A percentile compares a stretch with the other conserved stretches of the same genome.
Conservation (phyloP, 2,888 invertebrate species). For the Eristalis arbustorum region DNA sequence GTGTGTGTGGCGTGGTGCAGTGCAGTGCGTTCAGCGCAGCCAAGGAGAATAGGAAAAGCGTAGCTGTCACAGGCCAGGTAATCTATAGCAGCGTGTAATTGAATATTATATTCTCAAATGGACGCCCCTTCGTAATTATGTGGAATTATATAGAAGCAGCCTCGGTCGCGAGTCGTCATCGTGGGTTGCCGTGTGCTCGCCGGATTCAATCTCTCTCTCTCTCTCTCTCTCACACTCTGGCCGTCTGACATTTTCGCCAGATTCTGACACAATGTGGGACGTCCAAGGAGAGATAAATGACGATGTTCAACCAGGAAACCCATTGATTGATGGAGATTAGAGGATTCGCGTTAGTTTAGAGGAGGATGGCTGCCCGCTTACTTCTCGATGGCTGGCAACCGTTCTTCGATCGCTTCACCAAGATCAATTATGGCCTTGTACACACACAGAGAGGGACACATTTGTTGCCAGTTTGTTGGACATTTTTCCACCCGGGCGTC, state of each 20-base stretch:
- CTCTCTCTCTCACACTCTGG: conserved; percentile 11
- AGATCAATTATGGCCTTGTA: conserved; percentile 65
- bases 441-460: conserved; percentile 55
- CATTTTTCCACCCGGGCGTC: conserved; percentile 15
- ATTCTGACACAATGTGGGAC: conserved; percentile 63
- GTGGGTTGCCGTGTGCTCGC: conserved; percentile 26
- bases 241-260: conserved; percentile 49
- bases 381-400: conserved; percentile 9
- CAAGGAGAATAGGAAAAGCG: conserved; percentile 18
- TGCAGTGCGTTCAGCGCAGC: background rate
- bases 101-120: conserved; percentile 66
- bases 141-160: conserved; percentile 57
- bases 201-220: background rate
- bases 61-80: conserved; percentile 51
- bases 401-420: conserved; percentile 40
- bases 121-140: conserved; percentile 67
- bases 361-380: conserved; percentile 21
- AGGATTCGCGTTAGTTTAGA: conserved; percentile 55
- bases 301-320: conserved; percentile 70
- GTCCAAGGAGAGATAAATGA: conserved; percentile 63
- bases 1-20: background rate
- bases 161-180: conserved; percentile 36
- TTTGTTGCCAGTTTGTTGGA: conserved; percentile 37
- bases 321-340: conserved; percentile 70
- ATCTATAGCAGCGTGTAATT: conserved; percentile 62